These are phyloP conservation scores for Cladopsammia gracilis DNA, from an alignment of 64 coral and sea anemone species.

Conservation along the genomic window DNA sequence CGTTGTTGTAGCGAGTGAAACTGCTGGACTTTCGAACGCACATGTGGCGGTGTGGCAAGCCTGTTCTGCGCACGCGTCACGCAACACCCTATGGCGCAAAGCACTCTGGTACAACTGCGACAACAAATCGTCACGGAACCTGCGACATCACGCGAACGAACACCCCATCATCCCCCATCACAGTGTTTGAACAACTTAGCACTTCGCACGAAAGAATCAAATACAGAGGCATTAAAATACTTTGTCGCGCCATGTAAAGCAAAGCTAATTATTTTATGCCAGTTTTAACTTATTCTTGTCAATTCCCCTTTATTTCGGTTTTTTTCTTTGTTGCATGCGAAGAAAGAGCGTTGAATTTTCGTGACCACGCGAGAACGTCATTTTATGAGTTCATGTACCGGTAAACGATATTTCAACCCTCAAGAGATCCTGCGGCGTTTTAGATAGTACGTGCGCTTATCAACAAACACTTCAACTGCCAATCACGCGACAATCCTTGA, in stretches of 20 bases:
- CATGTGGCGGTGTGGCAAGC: slow-evolving; percentile 82
- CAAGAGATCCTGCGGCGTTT: slow-evolving; percentile 31
- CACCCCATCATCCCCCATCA: neutral
- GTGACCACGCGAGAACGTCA: neutral
- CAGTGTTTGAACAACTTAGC: neutral
- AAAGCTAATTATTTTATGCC: neutral
- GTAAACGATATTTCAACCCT: slow-evolving; percentile 22
- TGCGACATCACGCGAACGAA: slow-evolving; percentile 55
- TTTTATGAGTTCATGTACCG: slow-evolving; percentile 1
- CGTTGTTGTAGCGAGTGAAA: slow-evolving; percentile 38
- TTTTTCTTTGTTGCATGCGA: neutral
- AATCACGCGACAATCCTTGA: neutral
- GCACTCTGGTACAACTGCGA: slow-evolving; percentile 60
- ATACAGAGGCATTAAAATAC: neutral
- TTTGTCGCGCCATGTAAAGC: neutral
- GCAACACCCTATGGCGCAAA: slow-evolving; percentile 69
- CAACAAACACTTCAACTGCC: neutral
- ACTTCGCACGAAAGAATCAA: neutral
- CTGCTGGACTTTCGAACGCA: slow-evolving; percentile 97
- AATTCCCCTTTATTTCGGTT: neutral
- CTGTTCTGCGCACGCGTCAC: slow-evolving; percentile 99
- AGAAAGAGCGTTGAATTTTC: neutral
- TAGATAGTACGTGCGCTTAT: neutral
- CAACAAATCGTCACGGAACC: slow-evolving; percentile 53
- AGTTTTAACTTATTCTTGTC: neutral